Base-by-base conservation (phyloP, 2,113 vertebrate species). In the Channa maculata region DNA sequence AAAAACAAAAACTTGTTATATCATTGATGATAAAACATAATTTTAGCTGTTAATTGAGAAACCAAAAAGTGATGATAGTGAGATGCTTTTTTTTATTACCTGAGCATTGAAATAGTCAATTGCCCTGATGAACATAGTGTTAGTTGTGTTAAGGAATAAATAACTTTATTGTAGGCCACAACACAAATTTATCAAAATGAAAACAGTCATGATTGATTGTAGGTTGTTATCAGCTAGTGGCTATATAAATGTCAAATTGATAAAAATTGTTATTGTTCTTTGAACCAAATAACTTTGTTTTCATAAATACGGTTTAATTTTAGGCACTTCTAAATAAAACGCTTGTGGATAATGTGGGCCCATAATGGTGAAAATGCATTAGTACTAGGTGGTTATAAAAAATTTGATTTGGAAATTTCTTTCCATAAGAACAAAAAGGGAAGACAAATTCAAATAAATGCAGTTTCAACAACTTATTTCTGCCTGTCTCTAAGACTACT, bases 81-180 rank as follows among this genome's bases (percentile, higher is more conserved):
- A 38, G 36, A 37, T 63, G 46, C 41, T 39, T 54, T 4, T 4
- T 11, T 45, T 46, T 75, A 66, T 50, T 65, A 67, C 51, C 43
- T 79, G 15, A 83, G 63, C 58, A 44, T 45, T 79, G 50, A 53
- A 86, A 45, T 14, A 50, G 62, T 86, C 60, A 6, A 48, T 68
- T 75, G 68, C 57, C 67, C 63, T 14, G 50, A 54, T 78, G 52
- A 82, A 57, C n/a, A 64, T 41, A 12, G 36, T 68, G 43, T 43
- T 33, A 8, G 33, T 10, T 51, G 15, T 55, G 11, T 12, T 6
- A 48, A 53, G 9, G 37, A 65, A 52, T 34, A 11, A 48, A 5
- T 44, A 12, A 10, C 9, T 14, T 1, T 45, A 24, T 13, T 43
- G 33, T 36, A 13, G 44, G 36, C 15, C 36, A 43, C 37, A 46